phyloP scores from a whole-genome alignment of 2,888 invertebrate species.

The Dorcus parallelipipedus region DNA sequence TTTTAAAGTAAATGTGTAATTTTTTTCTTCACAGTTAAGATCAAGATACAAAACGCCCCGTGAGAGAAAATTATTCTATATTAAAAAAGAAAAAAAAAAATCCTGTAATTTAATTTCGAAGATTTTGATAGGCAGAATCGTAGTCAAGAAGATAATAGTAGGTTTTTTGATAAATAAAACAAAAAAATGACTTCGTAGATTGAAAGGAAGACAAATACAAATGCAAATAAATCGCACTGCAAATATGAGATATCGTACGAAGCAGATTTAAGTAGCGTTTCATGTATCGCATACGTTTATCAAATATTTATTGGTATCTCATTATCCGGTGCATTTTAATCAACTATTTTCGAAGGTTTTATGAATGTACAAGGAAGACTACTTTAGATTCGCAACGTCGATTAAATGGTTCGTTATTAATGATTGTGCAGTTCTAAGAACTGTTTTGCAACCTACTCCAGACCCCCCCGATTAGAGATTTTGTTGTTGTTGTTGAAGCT shows the following conservation, averaged over 20 bases:
- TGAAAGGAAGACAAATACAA: not conserved
- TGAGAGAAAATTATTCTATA: too few relatives aligned
- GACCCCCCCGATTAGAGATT: too few relatives aligned
- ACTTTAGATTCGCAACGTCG: conserved; percentile 36
- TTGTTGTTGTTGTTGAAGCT: too few relatives aligned
- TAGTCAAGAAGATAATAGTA: too few relatives aligned
- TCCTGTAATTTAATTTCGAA: too few relatives aligned
- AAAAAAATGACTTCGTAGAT: too few relatives aligned
- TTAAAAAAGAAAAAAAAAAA: too few relatives aligned
- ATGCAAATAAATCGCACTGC: not conserved
- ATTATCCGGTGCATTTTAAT: conserved; percentile 44
- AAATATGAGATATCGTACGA: not conserved
- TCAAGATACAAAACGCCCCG: too few relatives aligned
- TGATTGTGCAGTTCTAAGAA: not conserved
- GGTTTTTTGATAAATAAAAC: too few relatives aligned
- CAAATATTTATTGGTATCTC: conserved; percentile 49
- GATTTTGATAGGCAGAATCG: too few relatives aligned
- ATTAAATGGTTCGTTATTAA: conserved; percentile 1
- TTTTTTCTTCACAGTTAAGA: too few relatives aligned
- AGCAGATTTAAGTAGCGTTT: conserved; percentile 48
- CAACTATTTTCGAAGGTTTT: conserved; percentile 46
- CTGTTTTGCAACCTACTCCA: not conserved
- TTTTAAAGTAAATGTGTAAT: too few relatives aligned
- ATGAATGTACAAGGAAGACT: conserved; percentile 46
- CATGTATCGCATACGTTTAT: conserved; percentile 46